phyloP scores from a whole-genome alignment of 2,888 invertebrate species.

The Cepaea hortensis region DNA sequence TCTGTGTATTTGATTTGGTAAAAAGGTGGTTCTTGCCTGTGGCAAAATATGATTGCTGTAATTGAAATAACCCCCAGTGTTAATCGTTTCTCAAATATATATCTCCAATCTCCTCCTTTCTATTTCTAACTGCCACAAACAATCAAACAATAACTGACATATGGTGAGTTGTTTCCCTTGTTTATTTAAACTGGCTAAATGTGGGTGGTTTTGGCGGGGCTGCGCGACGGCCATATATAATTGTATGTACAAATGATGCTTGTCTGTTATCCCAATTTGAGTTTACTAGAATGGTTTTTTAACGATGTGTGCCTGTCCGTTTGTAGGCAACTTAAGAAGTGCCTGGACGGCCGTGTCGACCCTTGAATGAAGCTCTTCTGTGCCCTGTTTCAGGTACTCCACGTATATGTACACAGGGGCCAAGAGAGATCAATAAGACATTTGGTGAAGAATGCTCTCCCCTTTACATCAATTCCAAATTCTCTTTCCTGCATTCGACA shows the following conservation, averaged over 20 bases:
- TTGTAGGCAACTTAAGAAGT: not conserved
- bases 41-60: slow-evolving; percentile 13
- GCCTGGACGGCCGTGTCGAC: not conserved
- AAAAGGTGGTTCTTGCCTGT: slow-evolving; percentile 10
- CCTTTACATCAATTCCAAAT: not conserved
- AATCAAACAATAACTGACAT: slow-evolving; percentile 3
- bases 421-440: slow-evolving; percentile 9
- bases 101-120: not conserved
- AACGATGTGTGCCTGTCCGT: slow-evolving; percentile 1
- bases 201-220: not conserved
- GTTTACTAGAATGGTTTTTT: not conserved
- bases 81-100: slow-evolving; percentile 12
- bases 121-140: not conserved
- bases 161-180: not conserved
- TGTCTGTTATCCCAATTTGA: not conserved
- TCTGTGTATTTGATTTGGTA: not conserved
- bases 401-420: slow-evolving; percentile 4
- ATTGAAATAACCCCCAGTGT: not conserved
- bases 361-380: not conserved
- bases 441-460: not conserved
- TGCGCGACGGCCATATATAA: not conserved
- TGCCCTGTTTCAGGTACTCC: not conserved
- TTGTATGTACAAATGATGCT: not conserved
- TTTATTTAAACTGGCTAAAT: slow-evolving; percentile 19
- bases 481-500: too few species aligned